Base-by-base conservation (phyloP, 1,140 invertebrate species). In the Diorhabda elongata region DNA sequence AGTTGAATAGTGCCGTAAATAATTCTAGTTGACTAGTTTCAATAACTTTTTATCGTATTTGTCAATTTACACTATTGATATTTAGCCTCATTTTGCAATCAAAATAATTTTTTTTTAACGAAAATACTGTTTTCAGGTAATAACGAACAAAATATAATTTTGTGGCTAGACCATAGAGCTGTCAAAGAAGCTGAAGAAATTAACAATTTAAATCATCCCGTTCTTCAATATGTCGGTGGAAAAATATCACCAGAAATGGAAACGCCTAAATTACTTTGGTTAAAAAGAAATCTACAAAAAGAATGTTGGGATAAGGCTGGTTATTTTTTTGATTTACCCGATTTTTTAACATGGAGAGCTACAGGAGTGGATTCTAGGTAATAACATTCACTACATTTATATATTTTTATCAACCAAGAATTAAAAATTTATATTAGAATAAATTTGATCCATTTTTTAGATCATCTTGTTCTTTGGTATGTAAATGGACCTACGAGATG, bases 101-200 rank as follows among this genome's bases (percentile, higher is more conserved):
- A 11, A 11, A 11, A 11, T 11, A 11, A 11, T 11, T 52, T 52
- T 9, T n/a, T 9, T 6, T 52, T 52, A 52, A 52, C 6, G 47
- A 7, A 56, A 65, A 42, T 60, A 61, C 44, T 62, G 26, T 69
- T 69, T 80, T 44, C 71, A 89, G 89, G 86, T 5, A 81, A 86
- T 56, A 78, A 87, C 77, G 83, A 90, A 60, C 90, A 92, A 80
- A 97, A 98, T 82, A 85, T 98, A 42, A 93, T 98, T 45, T 88
- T 98, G 82, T 99, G 97, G 97, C 92, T 98, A 94, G 97, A 99
- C 81, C 96, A 98, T 79, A 83, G 97, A 74, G 96, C 96, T 3
- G 82, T 87, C 26, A 79, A 86, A 59, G 92, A 98, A 84, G 92
- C 95, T 0, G 85, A 89, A 11, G 82, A 87, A 26, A 97, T 98